These are phyloP conservation scores for Calameuta filiformis DNA, from an alignment of 2,888 invertebrate species.

Conservation along the genomic window DNA sequence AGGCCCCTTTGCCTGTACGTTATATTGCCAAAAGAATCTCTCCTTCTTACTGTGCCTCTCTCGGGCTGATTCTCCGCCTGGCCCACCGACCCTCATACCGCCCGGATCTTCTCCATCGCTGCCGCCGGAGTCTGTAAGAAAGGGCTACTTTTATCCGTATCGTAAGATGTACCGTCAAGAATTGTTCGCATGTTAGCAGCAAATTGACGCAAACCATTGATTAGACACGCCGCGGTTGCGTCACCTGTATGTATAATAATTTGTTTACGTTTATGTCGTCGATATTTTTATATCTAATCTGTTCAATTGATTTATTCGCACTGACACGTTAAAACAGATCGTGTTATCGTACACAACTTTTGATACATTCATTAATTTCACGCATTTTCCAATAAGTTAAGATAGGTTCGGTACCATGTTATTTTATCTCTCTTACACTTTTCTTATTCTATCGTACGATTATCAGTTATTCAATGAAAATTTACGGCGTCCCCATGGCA, in stretches of 20 bases:
- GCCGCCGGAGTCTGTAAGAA: conserved; percentile 72
- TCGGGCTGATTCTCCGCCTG: conserved; percentile 40
- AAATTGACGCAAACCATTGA: neutral
- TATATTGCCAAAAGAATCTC: conserved; percentile 97
- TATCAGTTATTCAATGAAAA: too few species aligned
- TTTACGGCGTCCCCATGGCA: neutral
- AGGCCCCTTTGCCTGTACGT: conserved; percentile 97
- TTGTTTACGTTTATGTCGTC: neutral
- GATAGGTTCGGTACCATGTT: too few species aligned
- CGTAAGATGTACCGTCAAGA: neutral
- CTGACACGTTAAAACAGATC: neutral
- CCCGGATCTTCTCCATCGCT: conserved; percentile 70
- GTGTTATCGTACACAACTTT: neutral
- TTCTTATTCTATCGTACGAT: too few species aligned
- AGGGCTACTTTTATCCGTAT: neutral
- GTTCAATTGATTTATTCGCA: neutral
- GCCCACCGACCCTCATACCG: conserved; percentile 61
- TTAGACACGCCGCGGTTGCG: neutral
- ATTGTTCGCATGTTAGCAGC: neutral
- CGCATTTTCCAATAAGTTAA: neutral
- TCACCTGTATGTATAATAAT: neutral
- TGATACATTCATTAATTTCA: neutral
- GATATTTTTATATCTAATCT: neutral
- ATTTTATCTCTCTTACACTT: too few species aligned
- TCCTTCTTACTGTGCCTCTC: conserved; percentile 75